phyloP scores from a whole-genome alignment of 1,140 invertebrate genomes.

The Druon quercuslanigerum region DNA sequence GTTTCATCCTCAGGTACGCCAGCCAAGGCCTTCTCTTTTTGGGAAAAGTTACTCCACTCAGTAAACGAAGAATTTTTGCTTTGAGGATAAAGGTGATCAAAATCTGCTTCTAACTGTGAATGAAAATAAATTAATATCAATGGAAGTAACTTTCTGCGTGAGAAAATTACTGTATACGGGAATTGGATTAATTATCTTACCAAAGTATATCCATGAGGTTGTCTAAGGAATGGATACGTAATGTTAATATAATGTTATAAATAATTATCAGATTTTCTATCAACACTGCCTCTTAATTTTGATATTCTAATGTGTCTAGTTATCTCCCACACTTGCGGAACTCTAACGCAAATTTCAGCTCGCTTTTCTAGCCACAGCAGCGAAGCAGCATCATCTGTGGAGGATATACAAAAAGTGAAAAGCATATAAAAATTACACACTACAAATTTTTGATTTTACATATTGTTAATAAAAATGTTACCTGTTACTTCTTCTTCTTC shows the following conservation, averaged over 20 bases:
- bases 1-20: neutral
- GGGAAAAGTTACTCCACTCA: neutral
- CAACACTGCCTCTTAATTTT: too few species aligned
- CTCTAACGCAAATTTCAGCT: neutral
- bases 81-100: neutral
- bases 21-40: neutral
- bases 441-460: too few species aligned
- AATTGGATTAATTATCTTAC: too few species aligned
- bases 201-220: too few species aligned
- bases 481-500: neutral
- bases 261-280: neutral
- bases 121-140: too few species aligned
- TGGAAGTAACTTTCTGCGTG: too few species aligned
- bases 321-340: too few species aligned
- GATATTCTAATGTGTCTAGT: too few species aligned
- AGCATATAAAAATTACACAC: neutral
- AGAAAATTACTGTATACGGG: too few species aligned
- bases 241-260: neutral
- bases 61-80: neutral
- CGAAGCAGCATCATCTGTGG: neutral
- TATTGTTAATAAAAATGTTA: neutral
- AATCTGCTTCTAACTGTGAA: too few species aligned
- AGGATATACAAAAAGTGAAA: neutral
- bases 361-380: neutral
- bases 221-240: too few species aligned